Percentiles rank a stretch among this genome's conserved stretches.
phyloP scores from a whole-genome alignment of 2,797 vertebrate species.

The Diplodus puntazzo region DNA sequence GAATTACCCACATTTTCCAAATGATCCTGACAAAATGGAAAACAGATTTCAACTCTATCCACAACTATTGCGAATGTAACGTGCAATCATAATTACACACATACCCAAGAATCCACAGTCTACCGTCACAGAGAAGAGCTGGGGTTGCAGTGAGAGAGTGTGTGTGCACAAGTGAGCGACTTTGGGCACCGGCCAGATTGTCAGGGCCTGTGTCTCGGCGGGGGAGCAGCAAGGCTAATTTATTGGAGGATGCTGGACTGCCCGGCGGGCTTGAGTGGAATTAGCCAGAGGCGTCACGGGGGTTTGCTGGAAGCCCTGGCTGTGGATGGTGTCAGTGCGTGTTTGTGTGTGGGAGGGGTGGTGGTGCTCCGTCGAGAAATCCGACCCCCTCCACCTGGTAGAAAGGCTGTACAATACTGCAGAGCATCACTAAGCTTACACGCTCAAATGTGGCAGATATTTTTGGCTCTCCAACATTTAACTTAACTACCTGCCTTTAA shows the following conservation, averaged over 20 bases:
- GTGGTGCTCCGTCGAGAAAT: conserved; percentile 55
- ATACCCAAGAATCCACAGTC: conserved; percentile 10
- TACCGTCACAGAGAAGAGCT: conserved; percentile 25
- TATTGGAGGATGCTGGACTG: conserved; percentile 78
- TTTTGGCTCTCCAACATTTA: conserved; percentile 77
- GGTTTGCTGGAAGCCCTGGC: conserved; percentile 72
- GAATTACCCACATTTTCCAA: neutral
- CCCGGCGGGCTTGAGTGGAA: conserved; percentile 73
- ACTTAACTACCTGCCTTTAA: conserved; percentile 76
- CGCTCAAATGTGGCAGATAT: conserved; percentile 69
- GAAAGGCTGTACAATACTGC: conserved; percentile 61
- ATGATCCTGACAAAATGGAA: conserved; percentile 10
- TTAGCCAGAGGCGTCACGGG: conserved; percentile 76
- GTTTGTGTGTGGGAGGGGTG: conserved; percentile 15
- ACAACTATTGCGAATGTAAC: conserved; percentile 6
- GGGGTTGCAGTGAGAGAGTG: conserved; percentile 51
- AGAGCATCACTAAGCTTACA: conserved; percentile 56
- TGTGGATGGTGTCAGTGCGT: conserved; percentile 29
- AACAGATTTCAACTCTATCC: neutral
- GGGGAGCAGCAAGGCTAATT: conserved; percentile 75
- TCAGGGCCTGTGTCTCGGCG: conserved; percentile 58
- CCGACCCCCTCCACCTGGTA: conserved; percentile 67
- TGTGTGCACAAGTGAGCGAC: conserved; percentile 48
- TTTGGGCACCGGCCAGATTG: conserved; percentile 62
- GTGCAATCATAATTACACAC: conserved; percentile 3